Conservation (phyloP, 2,113 vertebrate genomes). For the Pangasianodon hypophthalmus region DNA sequence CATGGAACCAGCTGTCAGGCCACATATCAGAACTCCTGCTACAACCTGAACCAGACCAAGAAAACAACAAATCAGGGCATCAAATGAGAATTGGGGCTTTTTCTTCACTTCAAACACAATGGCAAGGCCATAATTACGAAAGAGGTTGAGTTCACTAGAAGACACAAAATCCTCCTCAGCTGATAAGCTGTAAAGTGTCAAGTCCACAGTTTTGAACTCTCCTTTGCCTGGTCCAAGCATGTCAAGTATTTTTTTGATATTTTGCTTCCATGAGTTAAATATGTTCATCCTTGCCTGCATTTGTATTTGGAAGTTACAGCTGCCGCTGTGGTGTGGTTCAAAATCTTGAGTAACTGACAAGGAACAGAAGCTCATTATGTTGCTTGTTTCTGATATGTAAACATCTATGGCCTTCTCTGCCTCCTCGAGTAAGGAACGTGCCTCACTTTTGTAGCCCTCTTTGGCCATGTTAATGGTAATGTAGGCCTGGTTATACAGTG, state of each 20-base stretch:
- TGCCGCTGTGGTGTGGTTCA: no score
- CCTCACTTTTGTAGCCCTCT: conserved; percentile 39
- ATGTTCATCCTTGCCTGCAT: no score
- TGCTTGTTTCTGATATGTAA: no score
- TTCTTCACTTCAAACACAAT: conserved; percentile 53
- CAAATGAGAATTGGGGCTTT: conserved; percentile 49
- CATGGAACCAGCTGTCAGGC: conserved; percentile 30
- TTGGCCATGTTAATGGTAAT: conserved; percentile 48
- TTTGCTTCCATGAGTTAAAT: no score
- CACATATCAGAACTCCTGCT: conserved; percentile 43
- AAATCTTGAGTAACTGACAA: no score
- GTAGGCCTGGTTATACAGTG: conserved; percentile 51
- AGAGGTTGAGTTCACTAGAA: conserved; percentile 33
- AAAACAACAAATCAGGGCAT: conserved; percentile 47
- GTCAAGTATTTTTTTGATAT: no score
- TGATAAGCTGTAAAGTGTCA: no score
- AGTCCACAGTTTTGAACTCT: no score
- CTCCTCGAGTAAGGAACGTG: conserved; percentile 37
- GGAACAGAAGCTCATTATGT: no score
- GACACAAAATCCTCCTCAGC: conserved; percentile 19
- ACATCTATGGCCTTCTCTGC: conserved; percentile 23
- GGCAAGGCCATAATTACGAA: conserved; percentile 49
- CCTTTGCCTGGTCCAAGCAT: no score
- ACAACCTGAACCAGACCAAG: conserved; percentile 48
- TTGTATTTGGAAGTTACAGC: no score